Evolutionary conservation across 2,113 vertebrate species (phyloP).

Genomic region (Todiramphus saurophagus): DNA sequence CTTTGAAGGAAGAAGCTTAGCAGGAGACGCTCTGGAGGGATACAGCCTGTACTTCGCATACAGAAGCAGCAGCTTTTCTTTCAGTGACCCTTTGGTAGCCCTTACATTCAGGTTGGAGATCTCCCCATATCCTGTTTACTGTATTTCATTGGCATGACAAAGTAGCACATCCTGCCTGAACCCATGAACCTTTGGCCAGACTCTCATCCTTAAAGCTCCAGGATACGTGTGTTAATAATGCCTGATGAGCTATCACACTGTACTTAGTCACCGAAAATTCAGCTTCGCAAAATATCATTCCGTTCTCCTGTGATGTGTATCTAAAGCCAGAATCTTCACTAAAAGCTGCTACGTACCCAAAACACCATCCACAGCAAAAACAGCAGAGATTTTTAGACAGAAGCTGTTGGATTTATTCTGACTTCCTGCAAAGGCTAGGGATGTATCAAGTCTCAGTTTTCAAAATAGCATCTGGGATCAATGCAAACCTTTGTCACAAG

Average conservation of each 20-base stretch:
- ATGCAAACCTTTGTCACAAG: slow-evolving; percentile 20
- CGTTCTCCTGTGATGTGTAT: neutral
- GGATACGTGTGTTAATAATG: neutral
- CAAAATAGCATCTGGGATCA: neutral
- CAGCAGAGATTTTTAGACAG: neutral
- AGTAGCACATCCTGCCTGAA: slow-evolving; percentile 49
- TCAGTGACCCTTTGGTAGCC: slow-evolving; percentile 14
- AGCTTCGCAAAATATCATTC: neutral
- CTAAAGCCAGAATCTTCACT: neutral
- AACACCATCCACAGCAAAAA: neutral
- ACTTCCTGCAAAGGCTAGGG: neutral
- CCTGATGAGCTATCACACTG: neutral
- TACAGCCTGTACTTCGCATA: neutral
- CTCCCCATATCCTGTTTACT: slow-evolving; percentile 48
- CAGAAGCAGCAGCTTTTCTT: neutral
- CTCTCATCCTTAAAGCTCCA: neutral
- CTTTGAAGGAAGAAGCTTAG: neutral
- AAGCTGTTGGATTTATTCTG: neutral
- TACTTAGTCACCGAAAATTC: neutral
- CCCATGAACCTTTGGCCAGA: slow-evolving; percentile 6
- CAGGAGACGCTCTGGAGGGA: neutral
- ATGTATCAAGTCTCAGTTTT: neutral
- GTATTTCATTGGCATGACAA: neutral
- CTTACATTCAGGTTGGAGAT: neutral
- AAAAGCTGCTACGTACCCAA: neutral